These are phyloP conservation scores for Elymnias hypermnestra DNA, from an alignment of 1,140 invertebrate genomes.

Conservation along the genomic window DNA sequence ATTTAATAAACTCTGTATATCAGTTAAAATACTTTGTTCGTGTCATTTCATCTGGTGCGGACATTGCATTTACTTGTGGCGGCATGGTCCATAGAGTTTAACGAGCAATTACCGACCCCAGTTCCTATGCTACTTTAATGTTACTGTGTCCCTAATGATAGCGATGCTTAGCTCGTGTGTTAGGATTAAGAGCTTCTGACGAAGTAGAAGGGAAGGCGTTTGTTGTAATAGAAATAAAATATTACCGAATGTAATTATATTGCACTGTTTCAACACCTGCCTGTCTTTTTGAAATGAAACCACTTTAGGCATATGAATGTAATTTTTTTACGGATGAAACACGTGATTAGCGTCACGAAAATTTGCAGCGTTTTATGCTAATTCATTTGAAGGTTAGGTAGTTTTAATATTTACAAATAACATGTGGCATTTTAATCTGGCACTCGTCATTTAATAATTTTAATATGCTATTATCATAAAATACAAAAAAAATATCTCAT, in stretches of 20 bases:
- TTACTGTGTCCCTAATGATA: slow-evolving; percentile 38
- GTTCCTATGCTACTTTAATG: slow-evolving; percentile 43
- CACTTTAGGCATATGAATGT: too few species aligned
- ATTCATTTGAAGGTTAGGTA: too few species aligned
- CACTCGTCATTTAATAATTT: too few species aligned
- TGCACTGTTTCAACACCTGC: neutral
- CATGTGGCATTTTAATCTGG: too few species aligned
- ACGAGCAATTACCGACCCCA: slow-evolving; percentile 61
- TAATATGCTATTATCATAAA: too few species aligned
- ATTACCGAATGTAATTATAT: neutral
- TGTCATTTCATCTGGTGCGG: neutral
- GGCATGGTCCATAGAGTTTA: slow-evolving; percentile 53
- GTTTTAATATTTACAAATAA: too few species aligned
- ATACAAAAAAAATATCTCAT: too few species aligned
- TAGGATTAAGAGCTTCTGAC: slow-evolving; percentile 20
- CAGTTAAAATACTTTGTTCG: neutral
- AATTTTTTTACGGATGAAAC: too few species aligned
- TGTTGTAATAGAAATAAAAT: neutral
- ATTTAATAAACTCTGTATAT: neutral
- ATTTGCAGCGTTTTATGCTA: too few species aligned
- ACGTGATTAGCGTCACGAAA: too few species aligned
- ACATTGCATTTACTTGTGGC: slow-evolving; percentile 15
- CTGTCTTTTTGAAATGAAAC: neutral
- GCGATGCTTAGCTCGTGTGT: slow-evolving; percentile 23
- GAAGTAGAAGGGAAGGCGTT: slow-evolving; percentile 7